These are phyloP conservation scores for Sphenopsis melanotis DNA, from an alignment of 2,797 vertebrate genomes.

Conservation along the genomic window DNA sequence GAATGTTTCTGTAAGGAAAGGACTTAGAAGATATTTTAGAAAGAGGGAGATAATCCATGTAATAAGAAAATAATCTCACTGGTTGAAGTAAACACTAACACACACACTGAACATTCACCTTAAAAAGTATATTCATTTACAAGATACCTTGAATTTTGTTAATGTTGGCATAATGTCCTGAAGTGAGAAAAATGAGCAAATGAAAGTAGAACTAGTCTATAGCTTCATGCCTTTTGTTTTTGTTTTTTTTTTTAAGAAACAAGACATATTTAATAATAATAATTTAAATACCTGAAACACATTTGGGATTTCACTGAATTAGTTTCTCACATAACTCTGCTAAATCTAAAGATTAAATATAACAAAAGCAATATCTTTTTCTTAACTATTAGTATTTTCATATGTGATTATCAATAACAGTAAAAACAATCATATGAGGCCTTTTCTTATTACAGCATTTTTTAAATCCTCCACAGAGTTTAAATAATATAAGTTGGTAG, in stretches of 20 bases:
- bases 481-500: background rate
- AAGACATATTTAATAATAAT: background rate
- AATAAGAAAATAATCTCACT: background rate
- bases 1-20: background rate
- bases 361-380: background rate
- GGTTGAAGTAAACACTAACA: background rate
- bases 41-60: background rate
- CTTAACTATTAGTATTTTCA: background rate
- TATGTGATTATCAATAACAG: background rate
- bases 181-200: background rate
- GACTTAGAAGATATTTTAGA: background rate
- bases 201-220: background rate
- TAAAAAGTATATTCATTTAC: background rate
- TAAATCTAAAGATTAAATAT: background rate
- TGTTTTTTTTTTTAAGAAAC: background rate
- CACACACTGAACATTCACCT: background rate
- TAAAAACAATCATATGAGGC: background rate
- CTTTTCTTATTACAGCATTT: background rate
- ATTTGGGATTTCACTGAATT: background rate
- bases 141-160: background rate
- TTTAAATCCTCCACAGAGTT: background rate
- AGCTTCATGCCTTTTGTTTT: background rate
- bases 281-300: rapidly evolving
- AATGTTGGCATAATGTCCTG: background rate
- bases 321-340: background rate